Conservation (phyloP, 2,888 invertebrate species). For the Temnothorax rugatulus region DNA sequence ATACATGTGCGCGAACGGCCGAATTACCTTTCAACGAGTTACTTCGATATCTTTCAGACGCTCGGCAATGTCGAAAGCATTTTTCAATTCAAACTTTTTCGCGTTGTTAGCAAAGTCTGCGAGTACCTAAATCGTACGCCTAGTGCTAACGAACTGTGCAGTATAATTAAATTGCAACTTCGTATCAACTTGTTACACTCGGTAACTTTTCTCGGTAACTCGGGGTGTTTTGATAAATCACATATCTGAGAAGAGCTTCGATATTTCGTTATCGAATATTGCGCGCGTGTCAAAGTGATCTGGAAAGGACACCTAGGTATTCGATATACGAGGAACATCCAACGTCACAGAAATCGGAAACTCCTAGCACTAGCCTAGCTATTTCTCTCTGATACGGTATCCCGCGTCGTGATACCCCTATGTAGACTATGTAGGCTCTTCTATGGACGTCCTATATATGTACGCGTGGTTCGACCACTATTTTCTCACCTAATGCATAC, state of each 20-base stretch:
- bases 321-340: conserved; percentile 72
- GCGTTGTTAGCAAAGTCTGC: neutral
- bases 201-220: neutral
- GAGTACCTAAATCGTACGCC: neutral
- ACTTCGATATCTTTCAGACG: neutral
- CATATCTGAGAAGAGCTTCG: neutral
- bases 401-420: conserved; percentile 61
- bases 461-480: conserved; percentile 58
- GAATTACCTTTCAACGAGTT: neutral
- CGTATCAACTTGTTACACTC: neutral
- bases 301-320: conserved; percentile 17
- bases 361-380: conserved; percentile 75
- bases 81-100: neutral
- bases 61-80: neutral
- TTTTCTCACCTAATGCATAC: conserved; percentile 69
- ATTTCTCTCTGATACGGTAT: conserved; percentile 67
- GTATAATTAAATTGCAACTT: neutral
- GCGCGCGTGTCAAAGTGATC: conserved; percentile 15
- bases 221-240: neutral
- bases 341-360: conserved; percentile 67
- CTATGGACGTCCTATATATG: conserved; percentile 69
- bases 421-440: conserved; percentile 60
- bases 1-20: neutral
- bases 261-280: conserved; percentile 34
- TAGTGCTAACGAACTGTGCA: neutral